Evolutionary conservation across 2,888 invertebrate species (phyloP), one percentile per base, ranked within the genome.

Genomic region (Tachina grossa): DNA sequence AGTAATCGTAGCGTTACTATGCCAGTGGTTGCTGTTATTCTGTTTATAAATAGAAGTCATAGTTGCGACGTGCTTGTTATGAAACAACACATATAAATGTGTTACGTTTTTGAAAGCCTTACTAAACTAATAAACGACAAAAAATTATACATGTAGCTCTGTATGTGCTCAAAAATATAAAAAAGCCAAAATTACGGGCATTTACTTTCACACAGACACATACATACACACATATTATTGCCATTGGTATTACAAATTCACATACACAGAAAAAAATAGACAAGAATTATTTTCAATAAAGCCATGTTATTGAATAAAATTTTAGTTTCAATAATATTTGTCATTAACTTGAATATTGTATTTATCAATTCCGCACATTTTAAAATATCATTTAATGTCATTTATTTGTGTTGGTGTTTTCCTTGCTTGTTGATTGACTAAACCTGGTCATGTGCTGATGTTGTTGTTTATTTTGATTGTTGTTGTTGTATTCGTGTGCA

Each of bases 111-210:
- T 45, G 4, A 66, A 76, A 72, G 55, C 69, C 57, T 47, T 31
- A 41, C 63, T 55, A 76, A 82, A 82, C 53, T 82, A 76, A 71
- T 82, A 71, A 76, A 55, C 55, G 76, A 72, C 39, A 65, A 66
- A 66, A 55, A 68, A 63, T 77, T 13, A 16, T 76, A 11, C 71
- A 77, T 71, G 71, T 77, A 57, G 1, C 1, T 22, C n/a, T n/a
- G n/a, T n/a, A n/a, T 83, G 51, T 55, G 13, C 63, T 45, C 8
- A 31, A 57, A 63, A 55, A 41, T 47, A 71, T 61, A 53, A 71
- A 69, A 61, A 71, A 53, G 41, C 31, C 8, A 1, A 41, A 39
- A 43, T 55, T 39, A 51, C 11, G 51, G 51, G 45, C 41, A 41
- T 77, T 76, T 49, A 61, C 53, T 57, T 51, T 19, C 5, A 49